phyloP scores from a whole-genome alignment of 2,113 vertebrate genomes.

The Pteronura brasiliensis region DNA sequence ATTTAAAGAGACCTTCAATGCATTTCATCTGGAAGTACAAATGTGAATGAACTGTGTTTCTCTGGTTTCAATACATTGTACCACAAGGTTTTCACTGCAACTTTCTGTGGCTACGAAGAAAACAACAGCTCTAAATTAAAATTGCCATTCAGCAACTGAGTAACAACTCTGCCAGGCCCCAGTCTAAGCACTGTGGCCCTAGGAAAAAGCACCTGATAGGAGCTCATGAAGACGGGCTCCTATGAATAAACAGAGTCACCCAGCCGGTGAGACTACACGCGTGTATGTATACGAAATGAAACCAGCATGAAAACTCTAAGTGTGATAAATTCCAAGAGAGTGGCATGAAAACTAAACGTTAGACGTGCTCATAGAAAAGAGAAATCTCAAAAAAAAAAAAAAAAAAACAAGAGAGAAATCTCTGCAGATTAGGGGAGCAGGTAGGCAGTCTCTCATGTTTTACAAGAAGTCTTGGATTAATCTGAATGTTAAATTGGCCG shows the following conservation, averaged over 20 bases:
- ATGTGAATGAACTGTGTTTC: background rate
- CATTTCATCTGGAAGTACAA: constrained; percentile 5
- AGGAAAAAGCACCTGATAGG: background rate
- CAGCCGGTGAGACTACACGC: background rate
- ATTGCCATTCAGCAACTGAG: background rate
- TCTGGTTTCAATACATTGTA: background rate
- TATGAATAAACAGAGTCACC: background rate
- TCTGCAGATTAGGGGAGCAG: background rate
- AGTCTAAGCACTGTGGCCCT: background rate
- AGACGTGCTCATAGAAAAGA: background rate
- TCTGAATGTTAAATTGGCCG: background rate
- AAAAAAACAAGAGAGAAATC: background rate
- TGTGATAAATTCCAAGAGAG: background rate
- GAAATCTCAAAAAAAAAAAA: background rate
- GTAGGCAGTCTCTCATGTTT: background rate
- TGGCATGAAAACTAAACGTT: background rate
- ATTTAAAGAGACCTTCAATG: background rate
- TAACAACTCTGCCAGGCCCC: background rate
- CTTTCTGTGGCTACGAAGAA: background rate
- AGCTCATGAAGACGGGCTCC: background rate
- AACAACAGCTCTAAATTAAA: background rate
- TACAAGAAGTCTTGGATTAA: background rate
- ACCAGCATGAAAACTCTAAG: background rate
- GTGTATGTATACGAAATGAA: background rate
- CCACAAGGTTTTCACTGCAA: background rate